Evolutionary conservation across 1,140 invertebrate genomes (phyloP), one percentile per base, ranked within the genome.

Genomic region (Drepana arcuata): DNA sequence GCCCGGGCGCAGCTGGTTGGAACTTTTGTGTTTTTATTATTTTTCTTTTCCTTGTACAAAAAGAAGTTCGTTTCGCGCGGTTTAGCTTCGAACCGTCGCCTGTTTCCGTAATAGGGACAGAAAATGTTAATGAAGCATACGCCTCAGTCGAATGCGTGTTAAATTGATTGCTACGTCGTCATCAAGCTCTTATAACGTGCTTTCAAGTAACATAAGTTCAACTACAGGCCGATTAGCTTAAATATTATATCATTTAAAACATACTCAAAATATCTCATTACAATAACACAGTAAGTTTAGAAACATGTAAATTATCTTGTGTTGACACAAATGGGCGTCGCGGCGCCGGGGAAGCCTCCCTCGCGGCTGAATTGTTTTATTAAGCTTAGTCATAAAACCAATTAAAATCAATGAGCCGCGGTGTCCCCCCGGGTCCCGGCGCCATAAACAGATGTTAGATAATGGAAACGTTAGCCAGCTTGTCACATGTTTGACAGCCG

Each of bases 1-100:
- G 74, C 77, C 49, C 66, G 43, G 45, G 61, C 77, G 77, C 77
- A 81, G 77, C 77, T 81, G 77, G 74, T 58, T 77, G 72, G 68
- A 68, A 77, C 66, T 62, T 79, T 78, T 69, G 57, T 69, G 48
- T 77, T 70, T 69, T 74, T 73, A 26, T 68, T 55, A 37, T 66
- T 74, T 62, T 60, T 59, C 48, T 61, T 64, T 60, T 59, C 37
- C 52, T 43, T 48, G 42, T 31, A 66, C 55, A 75, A 75, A 74
- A 78, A 77, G 58, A 62, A 56, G 57, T 64, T 70, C 62, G 70
- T 71, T 79, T 77, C 69, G 77, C 70, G 67, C 66, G 65, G 68
- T 58, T 81, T 74, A 68, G 56, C 60, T 68, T 41, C 52, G 56
- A 64, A 58, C 68, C 52, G 53, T 53, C 46, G 61, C 54, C 57